Conservation (phyloP, 1,140 invertebrate genomes). For the Chlorops oryzae region DNA sequence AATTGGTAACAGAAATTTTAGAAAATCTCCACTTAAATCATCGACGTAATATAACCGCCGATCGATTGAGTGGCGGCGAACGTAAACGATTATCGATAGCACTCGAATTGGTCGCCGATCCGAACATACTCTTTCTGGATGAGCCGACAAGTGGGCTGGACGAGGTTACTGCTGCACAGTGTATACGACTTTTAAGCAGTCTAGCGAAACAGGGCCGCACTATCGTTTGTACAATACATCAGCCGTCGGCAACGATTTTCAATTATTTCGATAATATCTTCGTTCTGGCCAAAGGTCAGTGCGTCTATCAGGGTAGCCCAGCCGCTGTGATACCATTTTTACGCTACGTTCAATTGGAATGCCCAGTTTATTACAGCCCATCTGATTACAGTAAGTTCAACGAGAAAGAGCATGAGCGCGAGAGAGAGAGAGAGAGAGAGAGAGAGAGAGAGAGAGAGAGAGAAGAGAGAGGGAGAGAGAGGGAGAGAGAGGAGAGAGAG, state of each 20-base stretch:
- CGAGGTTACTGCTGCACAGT: constrained; percentile 78
- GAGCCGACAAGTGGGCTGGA: constrained; percentile 79
- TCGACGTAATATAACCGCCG: constrained; percentile 59
- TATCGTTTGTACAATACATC: constrained; percentile 76
- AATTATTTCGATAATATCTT: constrained; percentile 79
- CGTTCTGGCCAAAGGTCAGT: constrained; percentile 59
- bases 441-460: neutral
- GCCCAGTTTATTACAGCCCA: constrained; percentile 76
- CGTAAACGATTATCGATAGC: constrained; percentile 76
- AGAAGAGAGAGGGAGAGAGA: neutral
- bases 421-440: neutral
- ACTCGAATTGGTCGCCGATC: constrained; percentile 78
- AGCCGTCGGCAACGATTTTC: constrained; percentile 74
- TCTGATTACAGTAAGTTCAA: constrained; percentile 67
- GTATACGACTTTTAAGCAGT: constrained; percentile 62
- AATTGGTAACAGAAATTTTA: constrained; percentile 52
- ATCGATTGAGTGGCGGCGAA: constrained; percentile 67
- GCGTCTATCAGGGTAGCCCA: constrained; percentile 71
- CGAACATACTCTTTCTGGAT: constrained; percentile 65
- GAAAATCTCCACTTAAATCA: constrained; percentile 57
- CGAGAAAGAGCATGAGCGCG: neutral
- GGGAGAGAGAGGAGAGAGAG: neutral
- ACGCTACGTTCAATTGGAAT: constrained; percentile 57
- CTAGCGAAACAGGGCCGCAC: constrained; percentile 64
- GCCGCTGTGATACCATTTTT: constrained; percentile 66